phyloP scores from a whole-genome alignment of 2,113 vertebrate species.

The Pogonocichla stellata region DNA sequence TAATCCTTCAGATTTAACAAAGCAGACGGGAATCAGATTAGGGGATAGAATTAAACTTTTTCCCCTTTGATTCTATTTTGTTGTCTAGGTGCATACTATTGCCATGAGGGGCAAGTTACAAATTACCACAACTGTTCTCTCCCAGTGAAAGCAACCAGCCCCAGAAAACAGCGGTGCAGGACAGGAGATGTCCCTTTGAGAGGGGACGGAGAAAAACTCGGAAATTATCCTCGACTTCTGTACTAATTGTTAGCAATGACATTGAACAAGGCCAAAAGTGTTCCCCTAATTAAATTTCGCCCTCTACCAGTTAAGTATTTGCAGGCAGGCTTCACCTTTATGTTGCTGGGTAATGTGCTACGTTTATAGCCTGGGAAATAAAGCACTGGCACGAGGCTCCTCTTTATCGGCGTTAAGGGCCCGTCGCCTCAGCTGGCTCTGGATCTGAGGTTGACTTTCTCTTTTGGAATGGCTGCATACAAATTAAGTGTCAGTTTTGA shows the following conservation, averaged over 20 bases:
- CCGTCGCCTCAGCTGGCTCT: conserved; percentile 32
- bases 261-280: background rate
- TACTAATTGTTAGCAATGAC: background rate
- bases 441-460: conserved; percentile 78
- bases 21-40: background rate
- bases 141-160: background rate
- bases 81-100: background rate
- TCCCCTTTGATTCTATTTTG: background rate
- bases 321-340: conserved; percentile 17
- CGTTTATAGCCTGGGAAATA: conserved; percentile 19
- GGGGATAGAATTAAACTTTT: background rate
- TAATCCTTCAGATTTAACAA: background rate
- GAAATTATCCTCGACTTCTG: background rate
- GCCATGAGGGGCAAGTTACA: background rate
- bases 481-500: conserved; percentile 67
- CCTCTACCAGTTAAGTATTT: conserved; percentile 11
- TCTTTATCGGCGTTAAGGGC: conserved; percentile 33
- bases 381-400: background rate
- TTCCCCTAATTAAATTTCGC: conserved; percentile 50
- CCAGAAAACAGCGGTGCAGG: background rate
- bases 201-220: background rate
- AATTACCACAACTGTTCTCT: background rate
- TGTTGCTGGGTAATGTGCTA: background rate
- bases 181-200: background rate
- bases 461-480: conserved; percentile 72